These are phyloP conservation scores for Copsychus sechellarum DNA, from an alignment of 2,113 vertebrate genomes.

Conservation along the genomic window DNA sequence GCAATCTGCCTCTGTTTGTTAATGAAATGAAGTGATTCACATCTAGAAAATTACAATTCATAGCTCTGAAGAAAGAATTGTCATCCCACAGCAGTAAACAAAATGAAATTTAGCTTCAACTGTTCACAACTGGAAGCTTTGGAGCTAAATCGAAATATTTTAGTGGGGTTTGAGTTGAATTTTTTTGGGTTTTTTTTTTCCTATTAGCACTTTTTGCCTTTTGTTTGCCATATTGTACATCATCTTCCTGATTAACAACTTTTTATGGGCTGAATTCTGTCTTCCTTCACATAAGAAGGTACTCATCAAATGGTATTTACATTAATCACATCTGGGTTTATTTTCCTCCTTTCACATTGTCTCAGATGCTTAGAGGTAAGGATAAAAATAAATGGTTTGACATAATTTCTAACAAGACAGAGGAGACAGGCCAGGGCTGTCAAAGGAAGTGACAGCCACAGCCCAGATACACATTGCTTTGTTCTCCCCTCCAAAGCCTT, in stretches of 20 bases:
- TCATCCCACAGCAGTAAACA: neutral
- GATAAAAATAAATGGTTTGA: slow-evolving; percentile 1
- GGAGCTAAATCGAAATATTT: neutral
- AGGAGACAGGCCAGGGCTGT: neutral
- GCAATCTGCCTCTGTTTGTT: neutral
- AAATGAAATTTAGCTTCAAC: neutral
- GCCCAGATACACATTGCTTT: neutral
- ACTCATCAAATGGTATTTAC: neutral
- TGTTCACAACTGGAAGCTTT: neutral
- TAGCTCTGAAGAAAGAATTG: slow-evolving; percentile 8
- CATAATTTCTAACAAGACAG: neutral
- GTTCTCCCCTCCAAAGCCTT: slow-evolving; percentile 24
- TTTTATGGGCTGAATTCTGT: neutral
- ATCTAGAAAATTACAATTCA: neutral
- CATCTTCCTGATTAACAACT: neutral
- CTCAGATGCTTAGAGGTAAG: neutral
- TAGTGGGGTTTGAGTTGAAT: neutral
- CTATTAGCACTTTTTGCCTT: neutral
- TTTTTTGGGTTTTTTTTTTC: neutral
- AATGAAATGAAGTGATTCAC: neutral
- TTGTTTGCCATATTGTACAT: neutral
- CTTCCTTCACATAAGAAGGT: neutral
- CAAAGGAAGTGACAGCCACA: neutral
- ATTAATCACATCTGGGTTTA: neutral
- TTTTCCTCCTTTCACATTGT: neutral